These are phyloP conservation scores for Drosophila parvula DNA, from an alignment of 1,140 invertebrate genomes.

Conservation along the genomic window DNA sequence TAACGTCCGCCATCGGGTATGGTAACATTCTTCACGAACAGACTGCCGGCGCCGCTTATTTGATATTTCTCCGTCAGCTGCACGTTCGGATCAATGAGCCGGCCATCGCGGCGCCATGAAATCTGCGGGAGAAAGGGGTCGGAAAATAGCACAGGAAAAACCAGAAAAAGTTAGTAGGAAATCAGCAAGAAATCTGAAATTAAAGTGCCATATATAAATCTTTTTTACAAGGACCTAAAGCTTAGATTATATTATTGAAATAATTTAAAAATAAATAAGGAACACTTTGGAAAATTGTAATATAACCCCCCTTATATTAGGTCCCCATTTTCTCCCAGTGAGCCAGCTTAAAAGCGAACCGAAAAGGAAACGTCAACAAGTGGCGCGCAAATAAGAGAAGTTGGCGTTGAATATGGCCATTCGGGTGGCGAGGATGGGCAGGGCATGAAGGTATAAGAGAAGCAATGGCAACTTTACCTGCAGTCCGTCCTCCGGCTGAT, in stretches of 20 bases:
- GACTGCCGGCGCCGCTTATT: constrained; percentile 88
- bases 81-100: constrained; percentile 84
- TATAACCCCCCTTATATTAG: neutral
- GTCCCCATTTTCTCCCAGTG: neutral
- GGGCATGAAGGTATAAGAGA: neutral
- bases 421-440: neutral
- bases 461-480: constrained; percentile 83
- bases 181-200: neutral
- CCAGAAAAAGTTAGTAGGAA: neutral
- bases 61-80: constrained; percentile 83
- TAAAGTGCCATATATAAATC: too few relatives aligned
- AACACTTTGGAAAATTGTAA: too few relatives aligned
- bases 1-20: constrained; percentile 92
- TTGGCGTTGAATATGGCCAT: constrained; percentile 12
- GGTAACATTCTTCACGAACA: constrained; percentile 91
- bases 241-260: too few relatives aligned
- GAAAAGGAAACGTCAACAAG: constrained; percentile 60
- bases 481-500: constrained; percentile 92
- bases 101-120: constrained; percentile 93
- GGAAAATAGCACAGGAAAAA: neutral
- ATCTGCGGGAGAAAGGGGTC: constrained; percentile 49
- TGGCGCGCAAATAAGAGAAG: constrained; percentile 49
- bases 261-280: too few relatives aligned
- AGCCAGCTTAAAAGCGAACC: neutral
- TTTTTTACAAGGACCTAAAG: too few relatives aligned